Conservation (phyloP, 2,113 vertebrate species). For the Lota lota region DNA sequence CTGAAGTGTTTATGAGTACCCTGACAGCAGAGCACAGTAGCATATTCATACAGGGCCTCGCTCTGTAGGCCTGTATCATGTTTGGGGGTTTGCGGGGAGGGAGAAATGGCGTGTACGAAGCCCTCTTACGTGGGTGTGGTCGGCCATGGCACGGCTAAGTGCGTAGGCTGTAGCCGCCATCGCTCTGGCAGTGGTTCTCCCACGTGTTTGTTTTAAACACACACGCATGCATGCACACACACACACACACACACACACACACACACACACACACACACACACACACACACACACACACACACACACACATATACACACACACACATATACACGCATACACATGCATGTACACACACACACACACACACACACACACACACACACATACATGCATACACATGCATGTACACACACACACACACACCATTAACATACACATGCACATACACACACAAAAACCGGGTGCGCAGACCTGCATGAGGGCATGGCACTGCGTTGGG, state of each 20-base stretch:
- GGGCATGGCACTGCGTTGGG: too few relatives aligned
- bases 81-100: conserved; percentile 48
- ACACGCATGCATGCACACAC: conserved; percentile 18
- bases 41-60: conserved; percentile 63
- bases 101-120: conserved; percentile 30
- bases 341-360: too few relatives aligned
- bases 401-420: too few relatives aligned
- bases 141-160: conserved; percentile 29
- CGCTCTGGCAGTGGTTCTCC: conserved; percentile 17
- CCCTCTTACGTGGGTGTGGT: conserved; percentile 12
- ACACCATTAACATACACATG: too few relatives aligned
- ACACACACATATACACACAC: too few relatives aligned
- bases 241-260: conserved; percentile 12
- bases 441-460: too few relatives aligned
- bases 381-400: too few relatives aligned
- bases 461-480: too few relatives aligned
- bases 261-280: too few relatives aligned
- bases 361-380: too few relatives aligned
- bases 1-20: conserved; percentile 48
- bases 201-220: conserved; percentile 55
- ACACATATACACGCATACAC: too few relatives aligned
- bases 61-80: conserved; percentile 35
- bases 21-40: conserved; percentile 59
- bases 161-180: conserved; percentile 10
- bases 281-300: too few relatives aligned